Percentiles rank a stretch among this genome's conserved stretches.
phyloP scores from a whole-genome alignment of 2,113 vertebrate species.

The Crotophaga sulcirostris region DNA sequence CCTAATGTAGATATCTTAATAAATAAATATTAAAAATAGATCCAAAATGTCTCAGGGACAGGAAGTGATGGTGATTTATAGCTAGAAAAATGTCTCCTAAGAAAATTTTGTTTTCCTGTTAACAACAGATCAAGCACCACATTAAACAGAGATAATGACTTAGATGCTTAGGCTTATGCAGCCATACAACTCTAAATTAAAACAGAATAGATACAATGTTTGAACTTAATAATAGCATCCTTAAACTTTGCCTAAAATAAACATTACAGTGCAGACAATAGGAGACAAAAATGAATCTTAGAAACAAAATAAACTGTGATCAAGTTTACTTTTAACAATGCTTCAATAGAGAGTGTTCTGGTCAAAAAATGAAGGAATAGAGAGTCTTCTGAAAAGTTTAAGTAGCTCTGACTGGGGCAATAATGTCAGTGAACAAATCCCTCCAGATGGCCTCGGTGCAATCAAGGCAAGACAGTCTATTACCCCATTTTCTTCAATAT shows the following conservation, averaged over 20 bases:
- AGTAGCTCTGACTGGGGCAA: background rate
- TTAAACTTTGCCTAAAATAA: background rate
- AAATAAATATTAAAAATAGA: background rate
- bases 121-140: background rate
- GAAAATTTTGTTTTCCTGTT: background rate
- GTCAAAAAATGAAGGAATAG: background rate
- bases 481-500: background rate
- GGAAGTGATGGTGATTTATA: background rate
- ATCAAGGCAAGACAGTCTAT: background rate
- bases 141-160: background rate
- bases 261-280: background rate
- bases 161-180: background rate
- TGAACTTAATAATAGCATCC: background rate
- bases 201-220: background rate
- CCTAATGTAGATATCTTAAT: background rate
- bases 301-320: background rate
- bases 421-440: background rate
- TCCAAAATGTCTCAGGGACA: background rate
- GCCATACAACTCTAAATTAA: background rate
- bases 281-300: background rate
- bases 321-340: background rate
- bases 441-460: background rate
- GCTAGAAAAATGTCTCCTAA: background rate
- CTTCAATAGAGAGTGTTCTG: background rate
- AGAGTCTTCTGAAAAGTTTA: background rate